Evolutionary conservation across 2,113 vertebrate genomes (phyloP).

Genomic region (human): DNA sequence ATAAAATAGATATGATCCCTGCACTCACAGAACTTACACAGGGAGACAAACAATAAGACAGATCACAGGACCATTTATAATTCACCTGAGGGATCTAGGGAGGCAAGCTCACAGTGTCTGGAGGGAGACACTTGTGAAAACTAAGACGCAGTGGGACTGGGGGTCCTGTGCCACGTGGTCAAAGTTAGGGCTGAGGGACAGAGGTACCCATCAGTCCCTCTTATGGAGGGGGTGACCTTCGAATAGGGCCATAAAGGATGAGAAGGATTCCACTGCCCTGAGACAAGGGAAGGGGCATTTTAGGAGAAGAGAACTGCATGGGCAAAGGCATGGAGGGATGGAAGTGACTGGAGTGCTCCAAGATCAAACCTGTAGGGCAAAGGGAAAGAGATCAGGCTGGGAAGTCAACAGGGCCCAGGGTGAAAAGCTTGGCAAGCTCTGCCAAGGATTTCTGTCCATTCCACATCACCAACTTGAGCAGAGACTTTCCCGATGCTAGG

Average conservation of each 20-base stretch:
- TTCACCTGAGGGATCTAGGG: neutral
- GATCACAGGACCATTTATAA: neutral
- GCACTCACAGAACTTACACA: neutral
- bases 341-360: neutral
- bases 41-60: neutral
- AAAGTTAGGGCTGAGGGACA: neutral
- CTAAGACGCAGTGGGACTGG: neutral
- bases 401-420: neutral
- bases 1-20: neutral
- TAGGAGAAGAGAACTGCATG: neutral
- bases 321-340: neutral
- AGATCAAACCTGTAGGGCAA: neutral
- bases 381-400: neutral
- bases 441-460: neutral
- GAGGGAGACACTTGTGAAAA: neutral
- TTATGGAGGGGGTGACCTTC: neutral
- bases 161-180: neutral
- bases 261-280: neutral
- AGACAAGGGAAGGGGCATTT: neutral
- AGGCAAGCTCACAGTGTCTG: neutral
- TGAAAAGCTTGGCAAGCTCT: neutral
- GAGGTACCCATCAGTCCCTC: neutral
- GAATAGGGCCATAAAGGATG: neutral
- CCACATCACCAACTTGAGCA: neutral
- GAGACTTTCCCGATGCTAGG: neutral